Percentiles rank a stretch among this genome's conserved stretches.
phyloP scores from a whole-genome alignment of 2,113 vertebrate species.

The Oryzias javanicus region DNA sequence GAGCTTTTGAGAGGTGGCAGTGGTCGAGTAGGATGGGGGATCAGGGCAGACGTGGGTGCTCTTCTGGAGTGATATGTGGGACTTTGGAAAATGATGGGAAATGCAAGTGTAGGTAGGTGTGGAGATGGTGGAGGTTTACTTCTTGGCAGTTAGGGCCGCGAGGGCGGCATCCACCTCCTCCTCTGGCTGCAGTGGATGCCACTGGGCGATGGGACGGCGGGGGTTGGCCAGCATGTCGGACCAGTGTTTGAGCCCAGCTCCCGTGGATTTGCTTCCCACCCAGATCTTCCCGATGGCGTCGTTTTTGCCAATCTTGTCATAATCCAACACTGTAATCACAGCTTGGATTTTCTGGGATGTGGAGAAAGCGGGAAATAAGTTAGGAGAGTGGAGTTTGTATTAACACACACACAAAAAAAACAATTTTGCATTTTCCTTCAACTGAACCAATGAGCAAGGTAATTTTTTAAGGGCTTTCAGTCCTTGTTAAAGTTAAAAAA shows the following conservation, averaged over 20 bases:
- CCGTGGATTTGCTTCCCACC: constrained; percentile 88
- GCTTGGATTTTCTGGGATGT: constrained; percentile 90
- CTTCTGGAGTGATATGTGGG: constrained; percentile 56
- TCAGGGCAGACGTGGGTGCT: constrained; percentile 32
- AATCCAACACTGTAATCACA: constrained; percentile 96
- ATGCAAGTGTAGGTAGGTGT: constrained; percentile 36
- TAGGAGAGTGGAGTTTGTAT: background rate
- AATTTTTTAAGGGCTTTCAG: too few species aligned
- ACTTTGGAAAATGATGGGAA: constrained; percentile 29
- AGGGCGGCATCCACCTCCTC: constrained; percentile 90
- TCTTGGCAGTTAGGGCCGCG: constrained; percentile 87
- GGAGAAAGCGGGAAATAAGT: constrained; percentile 4
- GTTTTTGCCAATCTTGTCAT: constrained; percentile 98
- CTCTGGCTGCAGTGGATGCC: constrained; percentile 96
- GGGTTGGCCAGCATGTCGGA: constrained; percentile 98
- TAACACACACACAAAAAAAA: too few species aligned
- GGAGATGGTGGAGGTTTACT: constrained; percentile 78
- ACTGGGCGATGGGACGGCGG: constrained; percentile 94
- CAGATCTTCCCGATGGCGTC: constrained; percentile 97
- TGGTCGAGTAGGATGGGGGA: constrained; percentile 15
- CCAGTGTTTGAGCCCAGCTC: constrained; percentile 96
- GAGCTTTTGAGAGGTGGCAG: constrained; percentile 53
- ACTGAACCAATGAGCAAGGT: too few species aligned
- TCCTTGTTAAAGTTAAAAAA: too few species aligned
- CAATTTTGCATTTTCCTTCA: too few species aligned